Percentiles rank a stretch among this genome's conserved stretches.
Evolutionary conservation across 1,140 invertebrate genomes (phyloP).

Genomic region (Lucilia cuprina): DNA sequence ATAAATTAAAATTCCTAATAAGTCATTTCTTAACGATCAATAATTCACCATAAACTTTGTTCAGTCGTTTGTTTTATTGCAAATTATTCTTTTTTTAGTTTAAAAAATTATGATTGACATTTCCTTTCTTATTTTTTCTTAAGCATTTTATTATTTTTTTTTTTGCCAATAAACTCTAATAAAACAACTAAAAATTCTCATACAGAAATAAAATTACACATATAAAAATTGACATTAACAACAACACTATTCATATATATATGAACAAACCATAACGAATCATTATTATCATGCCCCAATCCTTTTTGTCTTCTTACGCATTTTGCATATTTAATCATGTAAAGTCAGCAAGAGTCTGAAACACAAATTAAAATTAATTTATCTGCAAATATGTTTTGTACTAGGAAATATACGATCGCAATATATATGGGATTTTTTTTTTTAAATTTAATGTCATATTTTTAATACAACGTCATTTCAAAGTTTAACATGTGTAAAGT

Average conservation of each 20-base stretch:
- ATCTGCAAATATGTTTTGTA: neutral
- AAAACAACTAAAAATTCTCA: neutral
- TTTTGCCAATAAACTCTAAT: neutral
- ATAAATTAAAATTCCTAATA: neutral
- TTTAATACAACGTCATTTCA: constrained; percentile 11
- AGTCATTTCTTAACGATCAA: neutral
- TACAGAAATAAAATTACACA: neutral
- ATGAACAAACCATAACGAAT: neutral
- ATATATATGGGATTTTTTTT: neutral
- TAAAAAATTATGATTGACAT: neutral
- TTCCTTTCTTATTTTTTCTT: neutral
- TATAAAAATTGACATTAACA: neutral
- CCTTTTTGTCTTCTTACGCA: neutral
- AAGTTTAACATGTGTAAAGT: neutral
- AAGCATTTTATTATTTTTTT: neutral
- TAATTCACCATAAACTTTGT: neutral
- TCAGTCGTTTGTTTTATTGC: neutral
- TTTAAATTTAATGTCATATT: constrained; percentile 1
- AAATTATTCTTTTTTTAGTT: neutral
- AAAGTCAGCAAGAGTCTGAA: neutral
- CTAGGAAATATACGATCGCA: neutral
- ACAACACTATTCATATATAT: neutral
- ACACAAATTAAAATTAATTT: constrained; percentile 4
- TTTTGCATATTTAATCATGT: neutral
- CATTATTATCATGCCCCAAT: neutral